Evolutionary conservation across 2,113 vertebrate species (phyloP).

Genomic region (Scartelaos histophorus): DNA sequence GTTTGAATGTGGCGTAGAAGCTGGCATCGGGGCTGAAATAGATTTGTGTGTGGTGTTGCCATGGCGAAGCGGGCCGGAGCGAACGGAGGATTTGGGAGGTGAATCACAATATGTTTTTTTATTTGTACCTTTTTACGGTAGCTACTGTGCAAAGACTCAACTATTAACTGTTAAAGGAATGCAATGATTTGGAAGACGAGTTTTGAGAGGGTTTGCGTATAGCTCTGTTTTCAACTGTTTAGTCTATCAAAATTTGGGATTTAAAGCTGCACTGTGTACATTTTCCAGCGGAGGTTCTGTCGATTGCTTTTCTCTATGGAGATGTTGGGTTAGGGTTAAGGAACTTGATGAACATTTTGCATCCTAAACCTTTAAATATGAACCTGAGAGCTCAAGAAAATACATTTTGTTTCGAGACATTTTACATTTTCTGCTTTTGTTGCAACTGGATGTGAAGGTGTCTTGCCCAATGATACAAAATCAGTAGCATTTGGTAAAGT

Average conservation of each 20-base stretch:
- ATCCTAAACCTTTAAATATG: no score
- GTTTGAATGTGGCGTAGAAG: slow-evolving; percentile 37
- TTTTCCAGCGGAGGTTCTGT: no score
- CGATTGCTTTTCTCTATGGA: no score
- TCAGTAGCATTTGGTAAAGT: no score
- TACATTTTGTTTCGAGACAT: not conserved
- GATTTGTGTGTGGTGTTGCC: slow-evolving; percentile 69
- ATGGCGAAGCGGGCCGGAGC: slow-evolving; percentile 67
- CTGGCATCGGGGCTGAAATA: slow-evolving; percentile 61
- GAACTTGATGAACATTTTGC: no score
- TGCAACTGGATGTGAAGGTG: no score
- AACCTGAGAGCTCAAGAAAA: not conserved
- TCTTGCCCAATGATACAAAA: no score
- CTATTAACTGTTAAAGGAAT: not conserved
- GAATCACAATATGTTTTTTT: not conserved
- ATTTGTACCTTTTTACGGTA: not conserved
- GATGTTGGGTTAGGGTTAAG: no score
- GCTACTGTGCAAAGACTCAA: not conserved
- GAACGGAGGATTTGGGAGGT: slow-evolving; percentile 41
- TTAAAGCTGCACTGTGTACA: no score
- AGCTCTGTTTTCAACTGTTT: no score
- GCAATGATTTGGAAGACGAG: not conserved
- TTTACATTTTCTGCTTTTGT: not conserved
- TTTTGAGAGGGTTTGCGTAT: no score
- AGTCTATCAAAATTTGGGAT: no score